Evolutionary conservation across 2,113 vertebrate genomes (phyloP), one percentile per base, ranked within the genome.

Genomic region (Ammodramus savannarum): DNA sequence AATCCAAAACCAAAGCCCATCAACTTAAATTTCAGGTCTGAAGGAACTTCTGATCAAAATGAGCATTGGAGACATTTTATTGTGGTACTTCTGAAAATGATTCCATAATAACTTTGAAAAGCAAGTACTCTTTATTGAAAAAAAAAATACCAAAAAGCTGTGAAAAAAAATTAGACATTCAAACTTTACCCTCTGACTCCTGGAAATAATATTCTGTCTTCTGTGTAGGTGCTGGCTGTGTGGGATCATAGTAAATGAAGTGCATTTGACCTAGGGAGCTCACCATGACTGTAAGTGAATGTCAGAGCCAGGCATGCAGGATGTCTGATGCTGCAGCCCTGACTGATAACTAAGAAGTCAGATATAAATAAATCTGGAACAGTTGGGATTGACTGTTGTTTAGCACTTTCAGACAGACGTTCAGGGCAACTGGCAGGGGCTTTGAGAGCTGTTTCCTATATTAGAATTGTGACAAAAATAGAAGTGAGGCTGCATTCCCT

Each of bases 321-420:
- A 95, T 3, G 65, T 36, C 78, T 49, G 73, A 90, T 90, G 86
- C 94, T 95, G 92, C 96, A 96, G 84, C 80, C 75, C 81, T 92
- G 78, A 87, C 8, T 95, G 97, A 96, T 78, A 97, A 93, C 87
- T 93, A 92, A 93, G 92, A 90, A 96, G 90, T 71, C 90, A 90
- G 96, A 95, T 98, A 97, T 96, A 97, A 97, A 97, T 97, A 97
- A 96, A 96, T 87, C 85, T 93, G 94, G 94, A 97, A 97, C 96
- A 97, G 96, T 97, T 97, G 96, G 92, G 91, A 90, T 87, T 89
- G 79, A 96, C 89, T 95, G 95, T 91, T 95, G 90, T 95, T 93
- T 95, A 95, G 96, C 94, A 94, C 95, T 97, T 97, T 97, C 91
- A 97, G 95, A 95, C 96, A 97, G 94, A 94, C 91, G 57, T 90